phyloP scores from a whole-genome alignment of 30 jellyfish, hydroid and myxozoan genomes.

The Pelagia noctiluca region DNA sequence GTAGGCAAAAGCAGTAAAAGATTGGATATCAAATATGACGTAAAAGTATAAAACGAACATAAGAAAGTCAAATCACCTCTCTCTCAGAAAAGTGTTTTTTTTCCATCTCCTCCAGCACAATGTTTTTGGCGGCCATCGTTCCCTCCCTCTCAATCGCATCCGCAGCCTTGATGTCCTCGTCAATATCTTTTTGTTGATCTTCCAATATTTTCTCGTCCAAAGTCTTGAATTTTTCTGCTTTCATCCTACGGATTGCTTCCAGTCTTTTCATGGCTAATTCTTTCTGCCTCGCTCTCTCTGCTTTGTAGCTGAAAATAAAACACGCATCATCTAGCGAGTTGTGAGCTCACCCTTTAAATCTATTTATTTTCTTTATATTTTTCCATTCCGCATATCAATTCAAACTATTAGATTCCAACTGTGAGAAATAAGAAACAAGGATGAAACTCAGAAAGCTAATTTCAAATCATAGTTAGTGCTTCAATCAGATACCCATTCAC shows the following conservation, averaged over 20 bases:
- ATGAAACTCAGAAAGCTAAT: too few relatives aligned
- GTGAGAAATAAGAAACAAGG: too few relatives aligned
- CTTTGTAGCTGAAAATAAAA: constrained; percentile 53
- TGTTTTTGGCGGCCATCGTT: constrained; percentile 74
- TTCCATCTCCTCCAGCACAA: constrained; percentile 85
- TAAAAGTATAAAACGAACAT: too few relatives aligned
- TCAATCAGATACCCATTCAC: too few relatives aligned
- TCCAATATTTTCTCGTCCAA: constrained; percentile 48
- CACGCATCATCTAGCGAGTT: too few relatives aligned
- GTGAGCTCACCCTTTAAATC: too few relatives aligned
- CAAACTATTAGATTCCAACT: too few relatives aligned
- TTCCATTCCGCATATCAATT: too few relatives aligned
- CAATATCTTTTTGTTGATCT: constrained; percentile 71
- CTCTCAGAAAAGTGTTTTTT: constrained; percentile 84
- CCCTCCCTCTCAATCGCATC: constrained; percentile 91
- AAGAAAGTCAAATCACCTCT: constrained; percentile 62
- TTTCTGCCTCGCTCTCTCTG: constrained; percentile 93
- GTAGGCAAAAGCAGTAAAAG: too few relatives aligned
- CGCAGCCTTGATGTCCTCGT: constrained; percentile 71
- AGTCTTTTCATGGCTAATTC: constrained; percentile 91
- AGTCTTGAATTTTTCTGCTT: constrained; percentile 33
- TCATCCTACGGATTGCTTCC: constrained; percentile 75
- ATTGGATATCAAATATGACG: too few relatives aligned
- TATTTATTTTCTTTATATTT: too few relatives aligned
- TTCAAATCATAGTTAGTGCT: too few relatives aligned